phyloP scores from a whole-genome alignment of 2,797 vertebrate genomes.

The Salmo trutta region DNA sequence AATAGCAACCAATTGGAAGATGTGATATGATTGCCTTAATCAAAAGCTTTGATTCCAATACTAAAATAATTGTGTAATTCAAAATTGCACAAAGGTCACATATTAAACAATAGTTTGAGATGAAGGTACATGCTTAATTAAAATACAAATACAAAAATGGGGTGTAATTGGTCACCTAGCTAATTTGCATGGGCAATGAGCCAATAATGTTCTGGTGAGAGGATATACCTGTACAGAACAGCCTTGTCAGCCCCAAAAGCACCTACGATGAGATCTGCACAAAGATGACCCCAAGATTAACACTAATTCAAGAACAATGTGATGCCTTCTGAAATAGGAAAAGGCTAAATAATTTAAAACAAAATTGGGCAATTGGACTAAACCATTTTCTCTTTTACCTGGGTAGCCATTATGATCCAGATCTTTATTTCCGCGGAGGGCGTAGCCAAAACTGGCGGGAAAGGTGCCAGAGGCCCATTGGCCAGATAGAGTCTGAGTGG shows the following conservation, averaged over 20 bases:
- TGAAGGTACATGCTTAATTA: too few relatives aligned
- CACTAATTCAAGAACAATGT: not conserved
- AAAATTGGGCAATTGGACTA: not conserved
- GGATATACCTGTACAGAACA: conserved; percentile 84
- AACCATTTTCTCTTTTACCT: conserved; percentile 64
- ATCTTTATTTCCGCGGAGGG: conserved; percentile 83
- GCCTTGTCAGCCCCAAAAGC: conserved; percentile 87
- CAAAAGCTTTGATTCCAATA: not conserved
- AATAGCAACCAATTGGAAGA: not conserved
- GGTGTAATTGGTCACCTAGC: not conserved
- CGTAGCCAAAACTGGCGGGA: conserved; percentile 84
- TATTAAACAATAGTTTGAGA: too few relatives aligned
- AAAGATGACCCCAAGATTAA: conserved; percentile 2
- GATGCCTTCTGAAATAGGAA: not conserved
- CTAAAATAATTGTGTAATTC: not conserved
- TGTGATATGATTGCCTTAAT: not conserved
- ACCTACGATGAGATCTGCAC: conserved; percentile 87
- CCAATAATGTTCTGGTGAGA: not conserved
- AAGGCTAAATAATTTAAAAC: not conserved
- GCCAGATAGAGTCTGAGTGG: conserved; percentile 84
- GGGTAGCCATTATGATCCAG: conserved; percentile 90
- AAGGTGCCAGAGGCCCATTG: conserved; percentile 78
- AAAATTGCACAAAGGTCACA: not conserved
- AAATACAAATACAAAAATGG: not conserved
- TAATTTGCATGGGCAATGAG: not conserved